These are phyloP conservation scores for Scarus forsteni DNA, from an alignment of 2,797 vertebrate species.

Conservation along the genomic window DNA sequence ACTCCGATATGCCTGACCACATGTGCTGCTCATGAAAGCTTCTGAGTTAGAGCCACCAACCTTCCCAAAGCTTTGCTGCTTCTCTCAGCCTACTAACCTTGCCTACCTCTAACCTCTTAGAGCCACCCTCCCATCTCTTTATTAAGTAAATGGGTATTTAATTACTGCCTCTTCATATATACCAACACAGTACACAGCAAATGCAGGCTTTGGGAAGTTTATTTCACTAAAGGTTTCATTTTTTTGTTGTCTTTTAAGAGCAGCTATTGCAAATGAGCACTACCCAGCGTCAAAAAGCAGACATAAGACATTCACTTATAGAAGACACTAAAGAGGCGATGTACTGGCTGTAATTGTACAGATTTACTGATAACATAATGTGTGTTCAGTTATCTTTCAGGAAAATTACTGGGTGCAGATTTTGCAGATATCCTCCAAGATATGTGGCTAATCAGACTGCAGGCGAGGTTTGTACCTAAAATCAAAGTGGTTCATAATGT, in stretches of 20 bases:
- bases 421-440: constrained; percentile 69
- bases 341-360: constrained; percentile 63
- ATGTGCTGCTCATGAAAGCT: too few relatives aligned
- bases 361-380: constrained; percentile 55
- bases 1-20: too few relatives aligned
- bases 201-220: constrained; percentile 71
- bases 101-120: too few relatives aligned
- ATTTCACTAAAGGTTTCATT: constrained; percentile 66
- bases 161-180: background rate
- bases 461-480: constrained; percentile 64
- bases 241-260: constrained; percentile 72
- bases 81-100: too few relatives aligned
- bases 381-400: constrained; percentile 65
- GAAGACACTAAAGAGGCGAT: constrained; percentile 56
- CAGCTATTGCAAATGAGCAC: constrained; percentile 74
- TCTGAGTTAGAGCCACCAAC: too few relatives aligned
- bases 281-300: constrained; percentile 69
- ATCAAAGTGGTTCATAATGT: constrained; percentile 64
- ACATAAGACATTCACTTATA: constrained; percentile 73
- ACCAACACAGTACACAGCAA: constrained; percentile 42
- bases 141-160: background rate
- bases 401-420: constrained; percentile 71
- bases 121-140: background rate
- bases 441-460: constrained; percentile 68
- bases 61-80: too few relatives aligned